phyloP scores from a whole-genome alignment of 2,888 invertebrate genomes.

The Cyaniris semiargus region DNA sequence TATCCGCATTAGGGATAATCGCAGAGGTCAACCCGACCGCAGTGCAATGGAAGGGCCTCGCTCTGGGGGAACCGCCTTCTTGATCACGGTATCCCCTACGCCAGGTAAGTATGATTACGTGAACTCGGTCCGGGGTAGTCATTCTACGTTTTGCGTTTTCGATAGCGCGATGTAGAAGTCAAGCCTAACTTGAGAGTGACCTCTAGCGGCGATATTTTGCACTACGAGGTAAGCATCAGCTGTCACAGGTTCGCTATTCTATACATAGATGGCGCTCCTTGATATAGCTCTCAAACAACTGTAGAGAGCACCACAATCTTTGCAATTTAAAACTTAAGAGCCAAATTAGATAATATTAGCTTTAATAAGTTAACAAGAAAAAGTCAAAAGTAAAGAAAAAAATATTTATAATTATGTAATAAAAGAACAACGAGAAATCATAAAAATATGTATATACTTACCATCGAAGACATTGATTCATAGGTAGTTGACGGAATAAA shows the following conservation, averaged over 20 bases:
- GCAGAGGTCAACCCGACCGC: constrained; percentile 30
- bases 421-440: no score
- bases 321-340: no score
- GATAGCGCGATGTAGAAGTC: neutral
- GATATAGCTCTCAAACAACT: no score
- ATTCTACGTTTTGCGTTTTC: neutral
- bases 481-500: no score
- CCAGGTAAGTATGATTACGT: constrained; percentile 22
- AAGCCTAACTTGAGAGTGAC: neutral
- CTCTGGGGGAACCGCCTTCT: constrained; percentile 28
- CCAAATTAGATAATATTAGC: no score
- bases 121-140: neutral
- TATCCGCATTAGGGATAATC: constrained; percentile 30
- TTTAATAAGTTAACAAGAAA: no score
- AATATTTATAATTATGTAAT: no score
- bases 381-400: no score
- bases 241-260: neutral
- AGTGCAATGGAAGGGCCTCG: constrained; percentile 30
- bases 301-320: no score
- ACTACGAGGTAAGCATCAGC: neutral
- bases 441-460: no score
- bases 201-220: neutral
- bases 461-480: no score
- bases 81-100: constrained; percentile 29
- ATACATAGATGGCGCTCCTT: neutral